A percentile compares a stretch with the other conserved stretches of the same genome.
Evolutionary conservation across 2,113 vertebrate genomes (phyloP).

Genomic region (Gymnobelideus leadbeateri): DNA sequence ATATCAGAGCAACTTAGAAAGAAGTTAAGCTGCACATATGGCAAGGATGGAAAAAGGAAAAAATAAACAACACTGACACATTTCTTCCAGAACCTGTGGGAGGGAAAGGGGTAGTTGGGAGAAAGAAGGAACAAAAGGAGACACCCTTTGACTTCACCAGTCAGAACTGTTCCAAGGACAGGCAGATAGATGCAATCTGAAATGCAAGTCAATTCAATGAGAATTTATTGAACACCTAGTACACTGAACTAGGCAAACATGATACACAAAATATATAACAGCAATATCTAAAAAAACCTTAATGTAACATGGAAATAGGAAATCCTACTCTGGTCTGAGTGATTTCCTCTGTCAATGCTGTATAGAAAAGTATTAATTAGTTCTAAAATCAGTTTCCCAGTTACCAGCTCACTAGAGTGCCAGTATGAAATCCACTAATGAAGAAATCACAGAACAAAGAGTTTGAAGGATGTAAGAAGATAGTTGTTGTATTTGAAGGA

Average conservation of each 20-base stretch:
- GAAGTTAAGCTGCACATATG: background rate
- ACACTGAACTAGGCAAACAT: background rate
- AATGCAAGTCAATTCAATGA: background rate
- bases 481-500: background rate
- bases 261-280: background rate
- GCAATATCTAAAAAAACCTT: background rate
- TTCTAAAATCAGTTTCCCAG: slow-evolving; percentile 3
- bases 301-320: background rate
- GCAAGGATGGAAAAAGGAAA: background rate
- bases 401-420: background rate
- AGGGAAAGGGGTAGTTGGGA: background rate
- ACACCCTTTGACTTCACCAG: background rate
- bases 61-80: background rate
- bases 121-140: background rate
- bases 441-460: slow-evolving; percentile 14
- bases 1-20: background rate
- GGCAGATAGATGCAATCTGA: background rate
- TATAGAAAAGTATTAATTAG: background rate
- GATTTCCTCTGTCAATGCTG: background rate
- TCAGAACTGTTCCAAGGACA: background rate
- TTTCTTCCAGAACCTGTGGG: slow-evolving; percentile 17
- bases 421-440: background rate
- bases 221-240: background rate
- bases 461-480: background rate
- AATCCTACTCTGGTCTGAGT: background rate